Evolutionary conservation across 2,113 vertebrate species (phyloP), one percentile per base, ranked within the genome.

Genomic region (Atherinomorus stipes): DNA sequence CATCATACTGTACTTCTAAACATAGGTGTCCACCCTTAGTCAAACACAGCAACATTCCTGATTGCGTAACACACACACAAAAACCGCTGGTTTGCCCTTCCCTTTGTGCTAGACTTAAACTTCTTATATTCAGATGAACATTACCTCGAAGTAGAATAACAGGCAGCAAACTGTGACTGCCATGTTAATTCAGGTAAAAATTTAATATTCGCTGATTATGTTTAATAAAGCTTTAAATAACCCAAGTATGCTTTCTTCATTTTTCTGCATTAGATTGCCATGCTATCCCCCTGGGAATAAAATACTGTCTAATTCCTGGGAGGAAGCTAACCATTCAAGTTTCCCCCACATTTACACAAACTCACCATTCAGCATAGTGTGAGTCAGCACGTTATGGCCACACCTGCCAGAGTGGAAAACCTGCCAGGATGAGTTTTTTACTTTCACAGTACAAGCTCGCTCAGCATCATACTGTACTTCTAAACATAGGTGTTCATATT

Each of bases 301-400:
- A 49, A 45, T 4, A 34, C 21, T 18, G 7, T 51, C 12, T 72
- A 22, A 56, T 49, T 58, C 52, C 4, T 26, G 50, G 18, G 34
- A 67, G 38, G 60, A 52, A 56, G 58, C 80, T 70, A 40, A 85
- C 52, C 28, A 21, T 28, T 58, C 22, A 61, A 12, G 3, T 28
- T 42, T 23, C 2, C 60, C 11, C 18, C 34, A 19, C 52, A 78
- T 62, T 28, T 50, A 47, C 28, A 54, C 19, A 84, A 18, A 28
- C 31, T 45, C 8, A 18, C 5, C 18, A 58, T 45, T 44, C 63
- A 78, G 2, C 11, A 7, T 2, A n/a, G 37, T 8, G 22, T 73
- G 62, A 87, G 63, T 85, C 86, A 87, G 79, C 74, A 68, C n/a
- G 26, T 76, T 75, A 59, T 64, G 40, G 25, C 15, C 10, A 72